These are phyloP conservation scores for Heliconius himera DNA, from an alignment of 1,140 invertebrate genomes.

Conservation along the genomic window DNA sequence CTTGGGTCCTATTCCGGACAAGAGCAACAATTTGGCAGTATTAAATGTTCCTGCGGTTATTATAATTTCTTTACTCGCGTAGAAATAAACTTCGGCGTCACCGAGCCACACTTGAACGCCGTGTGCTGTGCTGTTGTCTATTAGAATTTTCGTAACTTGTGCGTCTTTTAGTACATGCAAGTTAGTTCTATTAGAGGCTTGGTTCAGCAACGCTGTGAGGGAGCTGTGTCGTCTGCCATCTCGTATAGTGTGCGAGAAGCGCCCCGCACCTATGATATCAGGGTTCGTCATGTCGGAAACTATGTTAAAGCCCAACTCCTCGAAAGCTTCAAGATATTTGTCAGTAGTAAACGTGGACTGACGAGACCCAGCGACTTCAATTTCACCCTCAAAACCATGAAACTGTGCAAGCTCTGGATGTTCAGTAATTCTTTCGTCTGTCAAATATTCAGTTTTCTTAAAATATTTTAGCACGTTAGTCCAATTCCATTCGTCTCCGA, in stretches of 20 bases:
- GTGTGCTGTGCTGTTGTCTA: slow-evolving; percentile 57
- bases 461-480: slow-evolving; percentile 83
- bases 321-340: slow-evolving; percentile 57
- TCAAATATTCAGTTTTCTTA: slow-evolving; percentile 66
- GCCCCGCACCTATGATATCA: slow-evolving; percentile 58
- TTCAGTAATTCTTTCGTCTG: slow-evolving; percentile 59
- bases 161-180: slow-evolving; percentile 85
- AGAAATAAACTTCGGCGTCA: slow-evolving; percentile 57
- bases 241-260: slow-evolving; percentile 65
- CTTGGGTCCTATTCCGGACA: slow-evolving; percentile 76
- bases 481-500: slow-evolving; percentile 91
- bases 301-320: slow-evolving; percentile 57
- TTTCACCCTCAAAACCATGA: slow-evolving; percentile 61
- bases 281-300: slow-evolving; percentile 69
- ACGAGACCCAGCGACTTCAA: slow-evolving; percentile 57
- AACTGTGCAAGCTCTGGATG: slow-evolving; percentile 51
- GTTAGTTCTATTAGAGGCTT: slow-evolving; percentile 84
- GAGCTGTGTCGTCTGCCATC: slow-evolving; percentile 61
- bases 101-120: slow-evolving; percentile 67
- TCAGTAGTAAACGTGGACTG: slow-evolving; percentile 47
- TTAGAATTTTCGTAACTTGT: slow-evolving; percentile 76
- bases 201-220: slow-evolving; percentile 67
- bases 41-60: slow-evolving; percentile 82
- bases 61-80: slow-evolving; percentile 80
- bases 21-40: slow-evolving; percentile 78